Evolutionary conservation across 2,888 invertebrate species (phyloP).

Genomic region (Sphecodes monilicornis): DNA sequence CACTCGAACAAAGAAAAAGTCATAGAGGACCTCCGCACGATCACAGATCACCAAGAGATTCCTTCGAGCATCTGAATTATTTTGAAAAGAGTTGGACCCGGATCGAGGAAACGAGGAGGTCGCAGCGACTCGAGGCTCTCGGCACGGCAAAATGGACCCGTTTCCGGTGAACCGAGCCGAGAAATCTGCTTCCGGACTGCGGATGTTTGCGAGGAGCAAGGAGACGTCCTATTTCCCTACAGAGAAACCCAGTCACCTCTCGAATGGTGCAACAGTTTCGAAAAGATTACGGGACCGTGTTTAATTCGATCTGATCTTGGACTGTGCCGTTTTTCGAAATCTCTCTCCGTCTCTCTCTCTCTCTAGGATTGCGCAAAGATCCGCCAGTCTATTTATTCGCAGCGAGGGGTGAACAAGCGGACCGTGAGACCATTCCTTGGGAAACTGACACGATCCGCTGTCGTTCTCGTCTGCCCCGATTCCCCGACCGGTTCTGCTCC

Average conservation of each 20-base stretch:
- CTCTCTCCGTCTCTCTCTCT: background rate
- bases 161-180: slow-evolving; percentile 23
- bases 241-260: background rate
- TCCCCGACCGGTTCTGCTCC: background rate
- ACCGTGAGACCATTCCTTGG: slow-evolving; percentile 58
- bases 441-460: slow-evolving; percentile 35
- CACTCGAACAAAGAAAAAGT: background rate
- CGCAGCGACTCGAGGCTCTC: background rate
- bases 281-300: slow-evolving; percentile 5
- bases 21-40: background rate
- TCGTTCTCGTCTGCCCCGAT: slow-evolving; percentile 6
- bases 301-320: background rate
- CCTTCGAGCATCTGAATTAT: background rate
- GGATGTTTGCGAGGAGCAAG: background rate
- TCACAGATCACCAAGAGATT: background rate
- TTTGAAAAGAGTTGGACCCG: background rate
- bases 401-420: slow-evolving; percentile 22
- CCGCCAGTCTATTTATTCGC: slow-evolving; percentile 16
- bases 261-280: background rate
- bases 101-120: background rate
- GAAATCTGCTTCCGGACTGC: background rate
- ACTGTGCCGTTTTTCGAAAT: background rate
- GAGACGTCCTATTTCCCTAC: background rate
- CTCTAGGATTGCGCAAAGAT: background rate
- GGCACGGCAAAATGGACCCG: background rate